Percentiles rank a stretch among this genome's conserved stretches.
phyloP scores from a whole-genome alignment of 2,113 vertebrate genomes.

The Suncus etruscus region DNA sequence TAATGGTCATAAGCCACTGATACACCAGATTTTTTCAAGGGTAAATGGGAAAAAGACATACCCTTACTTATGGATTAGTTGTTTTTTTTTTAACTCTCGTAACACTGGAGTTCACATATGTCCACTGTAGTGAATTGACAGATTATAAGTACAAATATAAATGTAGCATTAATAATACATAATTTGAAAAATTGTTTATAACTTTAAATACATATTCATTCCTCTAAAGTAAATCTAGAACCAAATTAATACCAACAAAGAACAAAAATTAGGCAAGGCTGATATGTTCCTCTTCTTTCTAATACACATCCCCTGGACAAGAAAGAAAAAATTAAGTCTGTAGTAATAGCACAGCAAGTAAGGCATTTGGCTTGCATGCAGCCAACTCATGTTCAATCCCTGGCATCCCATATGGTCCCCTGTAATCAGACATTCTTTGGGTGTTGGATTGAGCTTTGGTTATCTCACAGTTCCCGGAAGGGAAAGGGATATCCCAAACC shows the following conservation, averaged over 20 bases:
- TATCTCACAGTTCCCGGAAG: too few relatives aligned
- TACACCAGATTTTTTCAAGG: background rate
- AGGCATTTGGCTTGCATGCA: too few relatives aligned
- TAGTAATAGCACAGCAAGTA: too few relatives aligned
- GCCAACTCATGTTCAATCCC: too few relatives aligned
- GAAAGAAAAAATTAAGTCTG: background rate
- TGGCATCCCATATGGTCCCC: too few relatives aligned
- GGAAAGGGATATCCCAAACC: too few relatives aligned
- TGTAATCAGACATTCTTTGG: too few relatives aligned
- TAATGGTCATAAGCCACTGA: background rate
- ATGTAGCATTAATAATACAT: slow-evolving; percentile 28
- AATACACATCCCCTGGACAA: background rate
- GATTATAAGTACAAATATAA: background rate
- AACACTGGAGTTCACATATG: background rate
- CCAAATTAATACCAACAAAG: background rate
- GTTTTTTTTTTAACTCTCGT: slow-evolving; percentile 47
- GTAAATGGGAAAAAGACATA: background rate
- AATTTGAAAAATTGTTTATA: slow-evolving; percentile 22
- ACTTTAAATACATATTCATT: background rate
- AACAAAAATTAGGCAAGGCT: background rate
- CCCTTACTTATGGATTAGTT: background rate
- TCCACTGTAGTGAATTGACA: slow-evolving; percentile 43
- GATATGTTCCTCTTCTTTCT: background rate
- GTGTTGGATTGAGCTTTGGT: too few relatives aligned
- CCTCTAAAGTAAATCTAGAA: too few relatives aligned